These are phyloP conservation scores for Brachystomella parvula DNA, from an alignment of 1,140 invertebrate species.

Conservation along the genomic window DNA sequence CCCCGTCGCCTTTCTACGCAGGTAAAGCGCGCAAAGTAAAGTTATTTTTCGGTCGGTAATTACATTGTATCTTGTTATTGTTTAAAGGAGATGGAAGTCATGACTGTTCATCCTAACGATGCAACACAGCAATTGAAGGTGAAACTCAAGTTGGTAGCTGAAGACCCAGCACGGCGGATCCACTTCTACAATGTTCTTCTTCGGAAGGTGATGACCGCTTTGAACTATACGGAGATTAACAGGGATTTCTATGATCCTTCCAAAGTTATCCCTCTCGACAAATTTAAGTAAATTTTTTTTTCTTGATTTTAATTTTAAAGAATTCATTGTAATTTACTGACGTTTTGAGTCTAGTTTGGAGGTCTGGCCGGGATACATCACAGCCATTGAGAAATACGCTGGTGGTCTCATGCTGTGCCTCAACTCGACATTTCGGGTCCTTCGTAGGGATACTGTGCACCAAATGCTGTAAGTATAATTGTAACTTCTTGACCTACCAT, in stretches of 20 bases:
- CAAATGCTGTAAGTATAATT: conserved; percentile 31
- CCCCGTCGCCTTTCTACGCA: background rate
- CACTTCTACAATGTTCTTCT: conserved; percentile 78
- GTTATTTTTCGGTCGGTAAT: background rate
- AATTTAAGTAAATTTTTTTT: conserved; percentile 51
- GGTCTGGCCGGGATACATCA: conserved; percentile 79
- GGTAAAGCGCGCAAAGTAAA: background rate
- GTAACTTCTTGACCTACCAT: background rate
- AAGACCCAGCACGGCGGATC: conserved; percentile 36
- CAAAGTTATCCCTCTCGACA: conserved; percentile 58
- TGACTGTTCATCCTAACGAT: background rate
- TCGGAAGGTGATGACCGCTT: conserved; percentile 64
- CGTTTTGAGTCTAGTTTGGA: conserved; percentile 52
- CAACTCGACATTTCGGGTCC: conserved; percentile 68
- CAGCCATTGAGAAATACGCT: conserved; percentile 71
- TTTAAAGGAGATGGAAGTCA: background rate
- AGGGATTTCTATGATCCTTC: conserved; percentile 68
- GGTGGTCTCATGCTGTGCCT: conserved; percentile 75
- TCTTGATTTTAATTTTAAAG: background rate
- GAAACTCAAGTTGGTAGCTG: background rate
- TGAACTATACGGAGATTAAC: conserved; percentile 66
- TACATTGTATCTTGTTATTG: background rate
- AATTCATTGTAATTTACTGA: background rate
- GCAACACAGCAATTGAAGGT: background rate
- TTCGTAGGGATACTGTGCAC: conserved; percentile 45